phyloP scores from a whole-genome alignment of 2,888 invertebrate genomes.

The Sinhomidia bicolor region DNA sequence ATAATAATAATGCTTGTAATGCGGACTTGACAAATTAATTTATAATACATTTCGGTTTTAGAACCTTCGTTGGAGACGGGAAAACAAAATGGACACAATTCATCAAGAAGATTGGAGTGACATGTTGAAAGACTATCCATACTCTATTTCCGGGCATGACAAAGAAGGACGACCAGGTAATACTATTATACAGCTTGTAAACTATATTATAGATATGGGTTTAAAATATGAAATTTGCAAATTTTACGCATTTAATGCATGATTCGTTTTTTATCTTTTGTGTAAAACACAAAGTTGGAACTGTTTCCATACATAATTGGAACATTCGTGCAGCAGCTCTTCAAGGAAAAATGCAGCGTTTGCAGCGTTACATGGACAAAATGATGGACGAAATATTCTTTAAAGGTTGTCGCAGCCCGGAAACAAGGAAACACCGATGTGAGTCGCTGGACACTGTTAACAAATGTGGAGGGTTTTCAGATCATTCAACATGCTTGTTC shows the following conservation, averaged over 20 bases:
- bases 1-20: too few relatives aligned
- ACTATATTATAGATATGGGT: neutral
- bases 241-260: too few relatives aligned
- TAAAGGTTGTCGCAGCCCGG: slow-evolving; percentile 49
- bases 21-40: too few relatives aligned
- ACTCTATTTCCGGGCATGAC: slow-evolving; percentile 43
- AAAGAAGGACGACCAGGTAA: slow-evolving; percentile 60
- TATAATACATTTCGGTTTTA: too few relatives aligned
- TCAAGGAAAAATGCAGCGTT: slow-evolving; percentile 51
- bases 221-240: too few relatives aligned
- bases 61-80: slow-evolving; percentile 52
- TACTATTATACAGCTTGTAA: neutral
- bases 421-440: slow-evolving; percentile 42
- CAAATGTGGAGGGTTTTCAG: slow-evolving; percentile 61
- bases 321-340: slow-evolving; percentile 44
- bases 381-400: slow-evolving; percentile 60
- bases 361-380: slow-evolving; percentile 68
- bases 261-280: neutral
- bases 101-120: slow-evolving; percentile 65
- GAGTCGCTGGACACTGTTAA: slow-evolving; percentile 53
- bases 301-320: slow-evolving; percentile 57
- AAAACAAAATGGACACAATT: slow-evolving; percentile 58
- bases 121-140: slow-evolving; percentile 64
- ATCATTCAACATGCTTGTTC: slow-evolving; percentile 60
- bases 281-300: slow-evolving; percentile 65